Base-by-base conservation (phyloP, 1,140 invertebrate species). In the Bombus waltoni region DNA sequence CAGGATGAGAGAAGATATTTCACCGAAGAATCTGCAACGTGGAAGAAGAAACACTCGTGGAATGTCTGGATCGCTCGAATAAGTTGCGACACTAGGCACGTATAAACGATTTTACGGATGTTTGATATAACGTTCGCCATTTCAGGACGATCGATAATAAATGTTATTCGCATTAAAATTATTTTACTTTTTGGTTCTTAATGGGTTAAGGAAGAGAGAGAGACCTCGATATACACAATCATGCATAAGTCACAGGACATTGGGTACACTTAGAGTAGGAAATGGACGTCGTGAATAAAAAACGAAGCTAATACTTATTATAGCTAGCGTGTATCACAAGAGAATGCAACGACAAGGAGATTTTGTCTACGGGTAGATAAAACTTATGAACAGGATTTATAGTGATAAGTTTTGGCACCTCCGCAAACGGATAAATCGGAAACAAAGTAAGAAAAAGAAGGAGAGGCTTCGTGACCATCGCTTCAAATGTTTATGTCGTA, bases 401-500 rank as follows among this genome's bases (percentile, higher is more conserved):
- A 57, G 18, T 57, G 38, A 71, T 79, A 84, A 87, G 25, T 78
- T 87, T 87, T 62, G 47, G 9, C n/a, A 62, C 28, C 0, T 72
- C 44, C 6, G 13, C 4, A 18, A 44, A 28, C 18, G 62, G 62
- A 32, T 32, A 89, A 89, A 89, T 57, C 35, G 57, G 38, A 44
- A 87, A 71, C 70, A 81, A n/a, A 42, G 42, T 75, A 66, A 40
- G 32, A 42, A n/a, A 79, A 79, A 15, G 28, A 22, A 25, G 9
- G 18, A 68, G 22, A 10, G 65, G 72, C 74, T 81, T 85, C 65
- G 62, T 73, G 40, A 32, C 35, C 62, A n/a, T 72, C 57, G 66
- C 57, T 71, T 90, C 78, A 87, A 86, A 85, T 82, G 90, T 90
- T 90, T 91, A 90, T 81, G 81, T 28, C 76, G 40, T 70, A 47